Conservation (phyloP, 1,140 invertebrate genomes). For the Armadillidium nasatum region DNA sequence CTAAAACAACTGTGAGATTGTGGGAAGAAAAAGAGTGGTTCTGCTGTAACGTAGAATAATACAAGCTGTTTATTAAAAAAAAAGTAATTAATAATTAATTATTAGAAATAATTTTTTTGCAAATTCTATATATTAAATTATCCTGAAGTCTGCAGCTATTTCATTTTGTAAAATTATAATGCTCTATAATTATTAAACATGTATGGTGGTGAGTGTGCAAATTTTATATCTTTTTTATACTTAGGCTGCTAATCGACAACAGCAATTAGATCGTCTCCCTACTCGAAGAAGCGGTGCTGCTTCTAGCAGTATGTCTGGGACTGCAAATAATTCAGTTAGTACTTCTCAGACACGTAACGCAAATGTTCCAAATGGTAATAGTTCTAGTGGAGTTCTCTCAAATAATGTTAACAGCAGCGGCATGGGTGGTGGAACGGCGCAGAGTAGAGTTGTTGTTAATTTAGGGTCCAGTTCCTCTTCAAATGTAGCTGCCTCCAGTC, state of each 20-base stretch:
- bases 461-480: background rate
- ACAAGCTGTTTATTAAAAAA: too few relatives aligned
- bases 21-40: too few relatives aligned
- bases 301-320: background rate
- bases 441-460: background rate
- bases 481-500: background rate
- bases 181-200: too few relatives aligned
- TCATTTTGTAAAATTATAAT: too few relatives aligned
- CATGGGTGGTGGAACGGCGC: background rate
- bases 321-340: background rate
- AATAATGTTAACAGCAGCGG: background rate
- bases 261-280: background rate
- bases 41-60: too few relatives aligned
- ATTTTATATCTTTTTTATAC: too few relatives aligned
- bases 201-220: too few relatives aligned
- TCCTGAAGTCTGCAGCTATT: too few relatives aligned
- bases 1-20: too few relatives aligned
- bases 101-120: too few relatives aligned
- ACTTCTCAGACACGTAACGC: background rate
- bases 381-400: background rate
- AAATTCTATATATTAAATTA: too few relatives aligned
- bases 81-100: too few relatives aligned
- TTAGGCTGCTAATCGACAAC: background rate
- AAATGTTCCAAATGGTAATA: conserved; percentile 5
- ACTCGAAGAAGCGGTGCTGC: background rate